phyloP scores from a whole-genome alignment of 2,113 vertebrate genomes.

The Cranoglanis bouderius region DNA sequence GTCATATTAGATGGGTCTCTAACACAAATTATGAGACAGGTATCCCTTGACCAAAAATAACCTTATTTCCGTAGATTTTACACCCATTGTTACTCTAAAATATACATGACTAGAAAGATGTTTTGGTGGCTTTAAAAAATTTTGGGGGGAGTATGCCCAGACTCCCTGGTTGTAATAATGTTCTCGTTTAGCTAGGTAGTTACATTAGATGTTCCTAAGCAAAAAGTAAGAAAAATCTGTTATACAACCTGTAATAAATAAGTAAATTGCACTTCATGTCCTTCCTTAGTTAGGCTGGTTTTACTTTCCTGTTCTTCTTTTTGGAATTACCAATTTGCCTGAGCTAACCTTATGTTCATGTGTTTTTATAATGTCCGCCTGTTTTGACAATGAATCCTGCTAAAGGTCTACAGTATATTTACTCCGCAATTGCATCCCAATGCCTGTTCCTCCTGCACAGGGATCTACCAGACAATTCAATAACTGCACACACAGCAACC shows the following conservation, averaged over 20 bases:
- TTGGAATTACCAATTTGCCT: neutral
- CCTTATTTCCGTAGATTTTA: too few relatives aligned
- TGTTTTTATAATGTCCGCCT: neutral
- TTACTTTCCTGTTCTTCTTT: neutral
- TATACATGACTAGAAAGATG: too few relatives aligned
- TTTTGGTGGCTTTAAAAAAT: too few relatives aligned
- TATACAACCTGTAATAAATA: neutral
- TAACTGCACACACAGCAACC: slow-evolving; percentile 2
- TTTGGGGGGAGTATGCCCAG: too few relatives aligned
- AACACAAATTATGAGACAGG: too few relatives aligned
- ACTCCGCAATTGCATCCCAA: neutral
- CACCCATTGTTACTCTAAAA: too few relatives aligned
- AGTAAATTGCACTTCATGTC: neutral
- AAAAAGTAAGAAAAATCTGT: neutral
- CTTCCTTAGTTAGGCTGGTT: neutral
- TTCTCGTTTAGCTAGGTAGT: neutral
- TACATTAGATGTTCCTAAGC: neutral
- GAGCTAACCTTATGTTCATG: neutral
- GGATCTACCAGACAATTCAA: neutral
- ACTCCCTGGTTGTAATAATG: neutral
- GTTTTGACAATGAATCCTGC: neutral
- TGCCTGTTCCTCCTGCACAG: neutral
- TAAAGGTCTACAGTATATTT: neutral
- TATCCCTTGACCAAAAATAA: too few relatives aligned
- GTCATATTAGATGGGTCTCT: too few relatives aligned